Evolutionary conservation across 2,113 vertebrate genomes (phyloP), one percentile per base, ranked within the genome.

Genomic region (Hippocampus abdominalis): DNA sequence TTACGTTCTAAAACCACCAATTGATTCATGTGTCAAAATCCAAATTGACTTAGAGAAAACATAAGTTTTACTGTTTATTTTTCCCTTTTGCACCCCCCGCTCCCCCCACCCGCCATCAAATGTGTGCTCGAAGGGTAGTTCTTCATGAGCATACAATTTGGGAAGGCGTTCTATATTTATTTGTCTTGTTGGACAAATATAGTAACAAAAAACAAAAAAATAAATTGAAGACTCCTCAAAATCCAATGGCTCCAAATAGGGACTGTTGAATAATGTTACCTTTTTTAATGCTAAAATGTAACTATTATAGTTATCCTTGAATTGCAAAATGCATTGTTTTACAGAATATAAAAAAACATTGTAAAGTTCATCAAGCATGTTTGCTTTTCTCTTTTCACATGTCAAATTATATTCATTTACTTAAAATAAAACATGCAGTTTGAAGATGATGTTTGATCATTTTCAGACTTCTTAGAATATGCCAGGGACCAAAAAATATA

Each of bases 1-100:
- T 68, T 79, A 78, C 75, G 82, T 65, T 65, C 57, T 60, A 16
- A 60, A 64, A 54, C 70, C 64, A 20, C 67, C 57, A 70, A 36
- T 74, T 18, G 15, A 65, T 64, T 29, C 60, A 42, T 46, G 25
- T 70, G 66, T 40, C 42, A 61, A 66, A 74, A 44, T 49, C 12
- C 23, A 7, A 60, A 29, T 8, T 60, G 23, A 21, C 20, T 54
- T 12, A 23, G n/a, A 23, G n/a, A 13, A 54, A 54, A 10, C 15
- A 8, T 9, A 11, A 11, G n/a, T 54, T 23, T 21, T 11, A 23
- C 11, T 54, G 21, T 53, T n/a, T n/a, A 53, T 23, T 53, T n/a
- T 53, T 21, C 7, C 2, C 49, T 53, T 21, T 9, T 53, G 20
- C 20, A 53, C n/a, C 21, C 51, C 21, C 0, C 21, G 2, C 9